A percentile compares a stretch with the other conserved stretches of the same genome.
These are phyloP conservation scores for Trachymyrmex septentrionalis DNA, from an alignment of 1,140 invertebrate genomes.

Conservation along the genomic window DNA sequence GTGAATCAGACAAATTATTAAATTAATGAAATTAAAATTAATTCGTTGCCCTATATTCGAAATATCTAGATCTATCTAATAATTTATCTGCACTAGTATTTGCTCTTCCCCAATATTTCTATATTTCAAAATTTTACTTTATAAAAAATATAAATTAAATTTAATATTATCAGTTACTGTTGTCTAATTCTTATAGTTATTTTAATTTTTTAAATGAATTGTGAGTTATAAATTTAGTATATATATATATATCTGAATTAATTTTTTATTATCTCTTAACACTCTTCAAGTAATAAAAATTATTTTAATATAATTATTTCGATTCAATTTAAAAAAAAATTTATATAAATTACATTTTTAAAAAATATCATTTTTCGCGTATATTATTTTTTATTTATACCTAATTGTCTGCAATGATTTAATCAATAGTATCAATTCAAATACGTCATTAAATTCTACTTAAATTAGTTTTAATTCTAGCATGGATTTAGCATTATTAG, in stretches of 20 bases:
- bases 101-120: not conserved
- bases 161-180: not conserved
- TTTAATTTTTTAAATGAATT: not conserved
- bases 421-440: not conserved
- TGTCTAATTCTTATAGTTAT: not conserved
- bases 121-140: not conserved
- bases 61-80: not conserved
- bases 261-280: not conserved
- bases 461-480: conserved; percentile 23
- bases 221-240: not conserved
- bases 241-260: not conserved
- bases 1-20: not conserved
- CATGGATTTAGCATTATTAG: conserved; percentile 4
- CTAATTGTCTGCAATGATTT: not conserved
- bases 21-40: not conserved
- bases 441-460: conserved; percentile 15
- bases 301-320: not conserved
- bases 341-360: conserved; percentile 1
- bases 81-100: not conserved
- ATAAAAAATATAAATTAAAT: not conserved
- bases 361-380: not conserved
- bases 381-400: conserved; percentile 33
- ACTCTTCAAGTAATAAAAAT: not conserved
- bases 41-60: not conserved
- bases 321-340: not conserved